These are phyloP conservation scores for Muscidifurax raptorellus DNA, from an alignment of 1,140 invertebrate genomes.

Conservation along the genomic window DNA sequence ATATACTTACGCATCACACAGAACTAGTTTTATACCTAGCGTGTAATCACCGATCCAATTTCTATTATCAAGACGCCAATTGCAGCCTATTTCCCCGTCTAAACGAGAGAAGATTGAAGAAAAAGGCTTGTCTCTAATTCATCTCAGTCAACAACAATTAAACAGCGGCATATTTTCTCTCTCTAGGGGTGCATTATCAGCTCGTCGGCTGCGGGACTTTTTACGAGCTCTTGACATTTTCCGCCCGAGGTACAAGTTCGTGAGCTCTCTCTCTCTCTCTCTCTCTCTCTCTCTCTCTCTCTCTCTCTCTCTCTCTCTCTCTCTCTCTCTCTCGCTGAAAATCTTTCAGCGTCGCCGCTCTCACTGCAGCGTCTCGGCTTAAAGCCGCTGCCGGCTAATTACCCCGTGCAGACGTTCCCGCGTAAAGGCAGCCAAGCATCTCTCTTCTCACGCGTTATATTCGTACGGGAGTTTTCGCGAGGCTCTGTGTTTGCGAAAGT, in stretches of 20 bases:
- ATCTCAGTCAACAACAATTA: background rate
- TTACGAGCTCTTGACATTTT: conserved; percentile 49
- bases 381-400: conserved; percentile 39
- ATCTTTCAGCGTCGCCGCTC: conserved; percentile 38
- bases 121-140: background rate
- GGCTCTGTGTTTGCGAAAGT: too few species aligned
- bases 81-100: background rate
- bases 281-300: background rate
- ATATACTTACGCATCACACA: too few species aligned
- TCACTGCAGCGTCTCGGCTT: background rate
- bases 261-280: background rate
- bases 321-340: background rate
- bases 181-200: background rate
- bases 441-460: conserved; percentile 1
- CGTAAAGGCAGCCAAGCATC: background rate
- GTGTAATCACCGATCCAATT: conserved; percentile 10
- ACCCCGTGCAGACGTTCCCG: conserved; percentile 36
- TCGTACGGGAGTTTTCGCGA: background rate
- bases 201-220: conserved; percentile 7
- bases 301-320: too few species aligned
- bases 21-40: too few species aligned
- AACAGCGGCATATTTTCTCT: conserved; percentile 3
- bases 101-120: background rate
- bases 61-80: too few species aligned
- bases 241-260: conserved; percentile 27